A percentile compares a stretch with the other conserved stretches of the same genome.
Conservation (phyloP, 2,888 invertebrate genomes). For the Pristionchus japonicus region DNA sequence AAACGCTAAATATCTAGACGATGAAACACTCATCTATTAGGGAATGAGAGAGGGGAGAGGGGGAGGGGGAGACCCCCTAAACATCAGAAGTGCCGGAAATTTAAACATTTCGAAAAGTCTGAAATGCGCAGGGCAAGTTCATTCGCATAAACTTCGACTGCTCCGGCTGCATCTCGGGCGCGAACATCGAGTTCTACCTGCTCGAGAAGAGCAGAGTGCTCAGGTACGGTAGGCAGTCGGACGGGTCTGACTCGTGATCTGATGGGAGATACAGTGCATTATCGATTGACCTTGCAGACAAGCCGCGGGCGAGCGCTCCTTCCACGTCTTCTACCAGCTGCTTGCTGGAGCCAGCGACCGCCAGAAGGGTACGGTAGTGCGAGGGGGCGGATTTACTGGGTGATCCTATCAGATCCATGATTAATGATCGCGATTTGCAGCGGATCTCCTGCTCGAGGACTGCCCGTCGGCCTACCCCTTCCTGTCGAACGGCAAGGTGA, state of each 20-base stretch:
- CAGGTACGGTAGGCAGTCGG: slow-evolving; percentile 70
- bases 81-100: neutral
- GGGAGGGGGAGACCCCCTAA: too few species aligned
- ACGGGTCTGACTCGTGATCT: neutral
- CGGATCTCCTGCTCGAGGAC: slow-evolving; percentile 89
- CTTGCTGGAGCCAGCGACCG: slow-evolving; percentile 89
- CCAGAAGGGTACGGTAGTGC: slow-evolving; percentile 80
- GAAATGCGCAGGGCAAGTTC: slow-evolving; percentile 87
- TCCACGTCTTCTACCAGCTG: slow-evolving; percentile 99
- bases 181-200: slow-evolving; percentile 99
- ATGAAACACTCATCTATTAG: too few species aligned
- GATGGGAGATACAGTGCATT: neutral
- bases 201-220: slow-evolving; percentile 98
- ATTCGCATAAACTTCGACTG: slow-evolving; percentile 99
- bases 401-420: slow-evolving; percentile 68
- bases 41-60: too few species aligned
- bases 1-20: neutral
- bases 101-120: neutral
- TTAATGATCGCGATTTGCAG: slow-evolving; percentile 48
- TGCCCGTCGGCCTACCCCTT: slow-evolving; percentile 91
- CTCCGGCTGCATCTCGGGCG: slow-evolving; percentile 98
- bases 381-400: neutral
- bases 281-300: slow-evolving; percentile 80
- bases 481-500: slow-evolving; percentile 86
- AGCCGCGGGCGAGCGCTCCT: slow-evolving; percentile 95